Evolutionary conservation across 2,797 vertebrate genomes (phyloP), one percentile per base, ranked within the genome.

Genomic region (Lindbergichthys nudifrons): DNA sequence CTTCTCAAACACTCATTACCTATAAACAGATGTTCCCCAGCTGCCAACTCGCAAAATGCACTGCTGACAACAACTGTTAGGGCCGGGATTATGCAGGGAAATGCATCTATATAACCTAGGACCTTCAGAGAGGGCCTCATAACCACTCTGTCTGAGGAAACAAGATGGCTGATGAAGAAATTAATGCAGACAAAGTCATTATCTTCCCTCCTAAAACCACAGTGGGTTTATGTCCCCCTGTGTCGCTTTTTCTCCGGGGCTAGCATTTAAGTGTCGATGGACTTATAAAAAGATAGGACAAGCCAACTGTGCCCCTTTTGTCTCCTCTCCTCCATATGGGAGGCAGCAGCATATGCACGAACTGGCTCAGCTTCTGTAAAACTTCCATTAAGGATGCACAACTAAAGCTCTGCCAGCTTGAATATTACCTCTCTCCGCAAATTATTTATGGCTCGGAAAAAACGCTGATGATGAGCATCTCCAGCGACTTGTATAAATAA

Each of bases 361-460:
- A 94, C 94, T 95, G 93, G 91, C 94, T 91, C 86, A 45, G 92
- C 93, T 95, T 96, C 94, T 96, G 95, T 94, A 94, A 95, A 95
- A 94, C 87, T 92, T 93, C 94, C 94, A 96, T 96, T 95, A 95
- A 95, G 95, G 94, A 96, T 96, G 95, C 94, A 95, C 95, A 96
- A 95, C 92, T 95, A 95, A 94, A 92, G 92, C 93, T 96, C 92
- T 89, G 93, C 95, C 95, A 95, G 95, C 94, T 95, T 95, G 95
- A 94, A 94, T 94, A 96, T 96, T 96, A 95, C 94, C 92, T 93
- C 93, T 94, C 93, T 88, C 91, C 87, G 92, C 94, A 93, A 94
- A 96, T 95, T 96, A 96, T 95, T 96, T 95, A 95, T 95, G 93
- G 92, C 87, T 92, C 81, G 81, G 90, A 92, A 94, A 93, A 94